Base-by-base conservation (phyloP, 2,113 vertebrate species). In the Hiodon alosoides region DNA sequence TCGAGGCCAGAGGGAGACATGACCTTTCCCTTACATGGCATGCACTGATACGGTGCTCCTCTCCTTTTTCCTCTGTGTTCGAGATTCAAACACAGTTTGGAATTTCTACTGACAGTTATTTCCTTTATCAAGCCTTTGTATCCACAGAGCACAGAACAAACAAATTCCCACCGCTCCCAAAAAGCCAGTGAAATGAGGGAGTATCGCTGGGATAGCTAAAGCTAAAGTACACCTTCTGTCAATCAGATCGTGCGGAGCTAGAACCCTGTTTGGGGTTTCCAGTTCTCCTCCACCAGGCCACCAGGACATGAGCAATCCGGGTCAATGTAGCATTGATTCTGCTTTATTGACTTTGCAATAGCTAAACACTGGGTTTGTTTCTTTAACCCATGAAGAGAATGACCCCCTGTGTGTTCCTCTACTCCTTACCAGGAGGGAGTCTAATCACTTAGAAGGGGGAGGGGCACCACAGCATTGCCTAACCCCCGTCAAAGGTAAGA, bases 261-360 rank as follows among this genome's bases (percentile, higher is more conserved):
- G 80, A 83, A 72, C 89, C 87, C 87, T 87, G 86, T 90, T 89
- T 89, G 86, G 88, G 84, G 87, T 86, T 87, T 85, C 83, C 85
- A 86, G 88, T 90, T 86, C 86, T 86, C 81, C 75, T 64, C 79
- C 83, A 76, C 80, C 55, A 3, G 86, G 84, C 85, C 84, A 79
- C 85, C 83, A 82, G 88, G 89, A 87, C 84, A 83, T 87, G 86
- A 84, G 74, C 78, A 80, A 80, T 79, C 81, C 78, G 74, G 85
- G 84, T 90, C 88, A 87, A 87, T 89, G 84, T 85, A 90, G 89
- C 88, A 89, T 90, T 88, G 88, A 86, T 91, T 87, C 83, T 86
- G 85, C 87, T 87, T 92, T 89, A 88, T 87, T 89, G 88, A 87
- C 87, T 90, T 89, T 90, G 83, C 84, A 88, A 90, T 90, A 60